Conservation (phyloP, 2,113 vertebrate genomes). For the Heptranchias perlo region DNA sequence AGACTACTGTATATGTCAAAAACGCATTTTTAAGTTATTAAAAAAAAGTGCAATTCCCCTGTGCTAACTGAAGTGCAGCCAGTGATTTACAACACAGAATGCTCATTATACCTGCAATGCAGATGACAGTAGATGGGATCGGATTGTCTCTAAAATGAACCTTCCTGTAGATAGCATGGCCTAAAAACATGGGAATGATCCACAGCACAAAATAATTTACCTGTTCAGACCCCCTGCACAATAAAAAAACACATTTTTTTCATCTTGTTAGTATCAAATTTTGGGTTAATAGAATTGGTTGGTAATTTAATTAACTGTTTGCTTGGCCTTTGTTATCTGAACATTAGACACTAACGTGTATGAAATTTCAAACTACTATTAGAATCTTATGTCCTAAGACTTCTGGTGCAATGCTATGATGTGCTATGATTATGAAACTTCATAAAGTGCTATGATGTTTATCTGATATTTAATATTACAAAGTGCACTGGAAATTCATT, state of each 20-base stretch:
- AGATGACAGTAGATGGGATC: constrained; percentile 66
- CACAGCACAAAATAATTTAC: constrained; percentile 45
- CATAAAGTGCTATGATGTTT: not conserved
- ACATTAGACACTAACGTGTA: not conserved
- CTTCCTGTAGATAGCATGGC: constrained; percentile 75
- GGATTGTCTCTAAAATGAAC: constrained; percentile 75
- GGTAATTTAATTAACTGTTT: not conserved
- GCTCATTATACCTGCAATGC: constrained; percentile 65
- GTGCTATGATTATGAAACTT: too few species aligned
- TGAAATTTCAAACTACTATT: not conserved
- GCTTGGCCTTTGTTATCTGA: not conserved
- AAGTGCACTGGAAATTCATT: constrained; percentile 13
- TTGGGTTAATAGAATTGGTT: not conserved
- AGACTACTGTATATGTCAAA: not conserved
- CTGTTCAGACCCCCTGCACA: not conserved
- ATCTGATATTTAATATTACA: not conserved
- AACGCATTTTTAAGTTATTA: not conserved
- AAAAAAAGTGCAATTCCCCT: not conserved
- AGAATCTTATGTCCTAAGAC: not conserved
- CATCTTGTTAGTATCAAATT: constrained; percentile 3
- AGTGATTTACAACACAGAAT: constrained; percentile 25
- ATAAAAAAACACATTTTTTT: not conserved
- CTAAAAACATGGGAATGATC: constrained; percentile 56
- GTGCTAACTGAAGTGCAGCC: constrained; percentile 39
- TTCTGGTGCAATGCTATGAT: not conserved